Base-by-base conservation (phyloP, 2,113 vertebrate species). In the Myotis davidii region DNA sequence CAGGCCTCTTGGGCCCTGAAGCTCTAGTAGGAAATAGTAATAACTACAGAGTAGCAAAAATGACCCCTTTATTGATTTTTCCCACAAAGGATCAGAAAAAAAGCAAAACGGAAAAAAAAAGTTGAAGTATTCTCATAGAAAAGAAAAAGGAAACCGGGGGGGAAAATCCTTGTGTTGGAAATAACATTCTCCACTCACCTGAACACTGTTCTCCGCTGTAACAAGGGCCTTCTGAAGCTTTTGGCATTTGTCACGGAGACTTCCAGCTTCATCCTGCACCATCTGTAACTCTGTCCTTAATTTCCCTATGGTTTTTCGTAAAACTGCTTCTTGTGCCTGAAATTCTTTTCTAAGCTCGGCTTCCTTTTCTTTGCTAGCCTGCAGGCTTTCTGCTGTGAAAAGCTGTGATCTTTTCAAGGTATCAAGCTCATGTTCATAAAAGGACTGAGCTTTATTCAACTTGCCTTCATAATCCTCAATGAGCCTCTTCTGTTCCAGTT, bases 381-480 rank as follows among this genome's bases (percentile, higher is more conserved):
- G 98, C 59, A 99, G 98, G 97, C 99, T 99, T 97, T 99, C 99
- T 1, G 99, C 99, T 10, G 99, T 99, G 96, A 99, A 99, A 97
- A 99, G 99, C 97, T 99, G 99, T 7, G 99, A 99, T 72, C 99
- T 98, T 98, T 99, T 99, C 99, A 99, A 99, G 96, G 99, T 99
- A 96, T 99, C 99, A 90, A 99, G 98, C 97, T 99, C 99, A 2
- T 98, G 99, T 74, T 99, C 99, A 81, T 99, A 99, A 96, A 99
- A 99, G 21, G 98, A 99, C 96, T 99, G 99, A n/a, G 99, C 99
- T 99, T 99, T 99, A 97, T 97, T 99, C 93, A 99, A 98, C 98
- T 99, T 99, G 97, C 99, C 98, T 97, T 99, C 99, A 32, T 99
- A 99, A 86, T 99, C 99, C 96, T 99, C 99, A 96, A 99, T 99